These are phyloP conservation scores for Eurytemora carolleeae DNA, from an alignment of 1,140 invertebrate genomes.

Conservation along the genomic window DNA sequence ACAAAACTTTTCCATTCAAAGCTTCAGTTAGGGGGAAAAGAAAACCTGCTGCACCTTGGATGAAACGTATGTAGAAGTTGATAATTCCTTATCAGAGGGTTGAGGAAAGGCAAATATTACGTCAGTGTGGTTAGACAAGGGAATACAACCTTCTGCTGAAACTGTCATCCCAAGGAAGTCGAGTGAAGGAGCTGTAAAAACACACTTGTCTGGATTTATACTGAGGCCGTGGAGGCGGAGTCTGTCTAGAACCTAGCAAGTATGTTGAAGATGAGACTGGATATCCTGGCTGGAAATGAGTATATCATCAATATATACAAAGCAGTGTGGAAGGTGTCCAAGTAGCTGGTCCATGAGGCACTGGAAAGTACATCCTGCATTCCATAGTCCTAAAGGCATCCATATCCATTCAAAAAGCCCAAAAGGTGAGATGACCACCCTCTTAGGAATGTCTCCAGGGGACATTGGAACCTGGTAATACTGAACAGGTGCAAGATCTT, in stretches of 20 bases:
- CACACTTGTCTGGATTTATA: too few relatives aligned
- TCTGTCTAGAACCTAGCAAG: conserved; percentile 25
- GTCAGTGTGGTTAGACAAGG: too few relatives aligned
- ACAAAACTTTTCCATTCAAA: too few relatives aligned
- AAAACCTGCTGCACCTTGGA: too few relatives aligned
- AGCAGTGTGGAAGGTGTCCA: conserved; percentile 18
- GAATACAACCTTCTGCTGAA: too few relatives aligned
- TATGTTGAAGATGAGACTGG: conserved; percentile 24
- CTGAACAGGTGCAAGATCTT: conserved; percentile 18
- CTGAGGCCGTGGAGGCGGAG: too few relatives aligned
- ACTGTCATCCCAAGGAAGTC: conserved; percentile 1
- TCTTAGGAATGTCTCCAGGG: conserved; percentile 19
- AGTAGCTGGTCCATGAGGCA: conserved; percentile 29
- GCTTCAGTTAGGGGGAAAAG: too few relatives aligned
- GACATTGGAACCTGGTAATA: conserved; percentile 20
- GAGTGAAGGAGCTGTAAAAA: neutral
- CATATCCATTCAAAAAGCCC: conserved; percentile 24
- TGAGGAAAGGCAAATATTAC: neutral
- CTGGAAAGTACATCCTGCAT: conserved; percentile 30
- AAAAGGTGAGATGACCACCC: conserved; percentile 22
- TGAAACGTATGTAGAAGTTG: too few relatives aligned
- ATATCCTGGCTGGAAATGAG: conserved; percentile 22
- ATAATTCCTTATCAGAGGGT: neutral
- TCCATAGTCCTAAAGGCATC: conserved; percentile 29
- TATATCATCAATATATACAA: too few relatives aligned